Evolutionary conservation across 2,888 invertebrate genomes (phyloP), one percentile per base, ranked within the genome.

Genomic region (Drosophila paramelanica): DNA sequence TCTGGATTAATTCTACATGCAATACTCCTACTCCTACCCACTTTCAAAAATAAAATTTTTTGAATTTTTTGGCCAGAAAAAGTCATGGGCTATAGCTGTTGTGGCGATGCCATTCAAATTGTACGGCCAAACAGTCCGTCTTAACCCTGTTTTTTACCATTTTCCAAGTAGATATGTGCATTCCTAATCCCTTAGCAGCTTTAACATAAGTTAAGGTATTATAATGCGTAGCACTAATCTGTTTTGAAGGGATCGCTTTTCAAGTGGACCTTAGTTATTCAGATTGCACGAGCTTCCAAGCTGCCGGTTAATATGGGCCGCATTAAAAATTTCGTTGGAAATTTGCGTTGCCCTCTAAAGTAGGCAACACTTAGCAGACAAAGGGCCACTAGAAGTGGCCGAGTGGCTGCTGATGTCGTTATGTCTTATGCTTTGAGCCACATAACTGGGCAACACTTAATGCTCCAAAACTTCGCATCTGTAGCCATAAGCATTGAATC

Each of bases 401-500:
- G 56, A 41, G 42, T 52, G 25, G 38, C 33, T 60, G 25, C 17
- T 42, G 38, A 11, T 33, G 27, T n/a, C 4, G 31, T 20, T 56
- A 14, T 46, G 31, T 56, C n/a, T 14, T 25, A 25, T 23, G 62
- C 25, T 52, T 2, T 5, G 14, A 41, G 47, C 49, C 56, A 46
- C 46, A 49, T 43, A 43, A 55, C 51, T 39, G 20, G 65, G 59
- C 56, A 49, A 56, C 53, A 68, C 68, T 74, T 72, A 53, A 53
- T 51, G 58, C 42, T 38, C 33, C 33, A 31, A 53, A 53, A 46
- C 20, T 56, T 49, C 39, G 33, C 66, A 64, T 50, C 50, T 62
- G 46, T 55, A 61, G 56, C 31, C 39, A 60, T 41, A 11, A 50
- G 45, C 49, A 68, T 64, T 73, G 64, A 62, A 75, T 64, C 55